These are phyloP conservation scores for Eulacestoma nigropectus DNA, from an alignment of 2,113 vertebrate genomes.

Conservation along the genomic window DNA sequence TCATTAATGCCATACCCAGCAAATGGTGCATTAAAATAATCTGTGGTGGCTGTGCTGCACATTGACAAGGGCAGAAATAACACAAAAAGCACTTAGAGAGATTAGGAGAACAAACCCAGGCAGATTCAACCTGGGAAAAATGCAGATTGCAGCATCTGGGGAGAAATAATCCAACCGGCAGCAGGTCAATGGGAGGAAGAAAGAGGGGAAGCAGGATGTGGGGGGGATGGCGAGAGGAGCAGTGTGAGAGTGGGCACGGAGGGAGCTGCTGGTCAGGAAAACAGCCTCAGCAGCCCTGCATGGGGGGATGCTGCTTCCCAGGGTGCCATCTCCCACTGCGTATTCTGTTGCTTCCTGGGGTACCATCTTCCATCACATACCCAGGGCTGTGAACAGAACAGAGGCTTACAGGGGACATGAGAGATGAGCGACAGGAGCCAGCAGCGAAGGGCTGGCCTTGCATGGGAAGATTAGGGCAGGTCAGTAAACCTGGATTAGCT, in stretches of 20 bases:
- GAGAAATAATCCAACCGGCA: not conserved
- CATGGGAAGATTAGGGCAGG: conserved; percentile 2
- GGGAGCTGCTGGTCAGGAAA: not conserved
- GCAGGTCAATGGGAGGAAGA: conserved; percentile 26
- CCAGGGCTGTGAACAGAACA: not conserved
- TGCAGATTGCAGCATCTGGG: conserved; percentile 30
- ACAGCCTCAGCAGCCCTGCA: not conserved
- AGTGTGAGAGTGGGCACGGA: rapidly evolving
- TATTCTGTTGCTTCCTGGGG: not conserved
- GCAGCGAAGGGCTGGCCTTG: not conserved
- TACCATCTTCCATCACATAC: rapidly evolving
- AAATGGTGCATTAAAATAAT: not conserved
- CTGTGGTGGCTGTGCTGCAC: not conserved
- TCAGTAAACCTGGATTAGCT: conserved; percentile 20
- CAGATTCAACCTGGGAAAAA: conserved; percentile 33
- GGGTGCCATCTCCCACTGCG: not conserved
- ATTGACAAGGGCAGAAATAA: conserved; percentile 2
- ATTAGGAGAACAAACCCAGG: conserved; percentile 43
- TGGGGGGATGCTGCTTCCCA: not conserved
- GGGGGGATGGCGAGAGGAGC: not conserved
- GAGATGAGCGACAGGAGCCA: not conserved
- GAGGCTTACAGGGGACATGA: not conserved
- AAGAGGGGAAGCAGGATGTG: conserved; percentile 34
- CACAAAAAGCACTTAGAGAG: conserved; percentile 11
- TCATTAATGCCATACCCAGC: not conserved